A percentile compares a stretch with the other conserved stretches of the same genome.
Conservation (phyloP, 2,113 vertebrate genomes). For the Ariopsis seemanni region DNA sequence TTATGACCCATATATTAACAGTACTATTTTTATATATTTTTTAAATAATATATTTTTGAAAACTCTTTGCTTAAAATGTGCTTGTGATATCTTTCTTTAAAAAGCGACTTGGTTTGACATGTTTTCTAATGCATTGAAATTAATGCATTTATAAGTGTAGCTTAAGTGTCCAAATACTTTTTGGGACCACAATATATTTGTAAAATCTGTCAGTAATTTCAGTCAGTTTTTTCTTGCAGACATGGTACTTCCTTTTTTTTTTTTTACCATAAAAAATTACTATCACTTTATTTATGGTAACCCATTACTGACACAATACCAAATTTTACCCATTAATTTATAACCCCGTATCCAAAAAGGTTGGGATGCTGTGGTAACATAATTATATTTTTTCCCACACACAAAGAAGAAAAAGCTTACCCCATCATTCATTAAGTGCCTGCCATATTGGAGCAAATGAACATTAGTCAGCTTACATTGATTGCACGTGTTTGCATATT, state of each 20-base stretch:
- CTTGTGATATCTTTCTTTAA: background rate
- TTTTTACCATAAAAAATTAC: no score
- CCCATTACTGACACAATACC: background rate
- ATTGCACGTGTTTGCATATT: constrained; percentile 71
- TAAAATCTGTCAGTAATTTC: background rate
- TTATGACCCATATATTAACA: background rate
- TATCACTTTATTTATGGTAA: background rate
- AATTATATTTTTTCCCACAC: constrained; percentile 63
- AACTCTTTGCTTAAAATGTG: background rate
- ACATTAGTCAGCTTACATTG: constrained; percentile 49
- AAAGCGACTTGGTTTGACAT: background rate
- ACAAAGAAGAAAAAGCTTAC: constrained; percentile 54
- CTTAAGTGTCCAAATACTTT: background rate
- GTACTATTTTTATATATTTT: background rate
- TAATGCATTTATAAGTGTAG: background rate
- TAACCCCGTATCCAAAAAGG: no score
- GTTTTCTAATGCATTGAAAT: background rate
- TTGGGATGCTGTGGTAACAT: constrained; percentile 58
- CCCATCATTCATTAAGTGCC: constrained; percentile 66
- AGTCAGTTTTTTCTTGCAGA: background rate
- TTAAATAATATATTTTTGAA: no score
- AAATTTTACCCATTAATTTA: background rate
- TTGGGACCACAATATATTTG: background rate
- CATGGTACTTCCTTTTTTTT: no score
- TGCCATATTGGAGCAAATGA: constrained; percentile 62